Base-by-base conservation (phyloP, 2,797 vertebrate species). In the Trematomus bernacchii region DNA sequence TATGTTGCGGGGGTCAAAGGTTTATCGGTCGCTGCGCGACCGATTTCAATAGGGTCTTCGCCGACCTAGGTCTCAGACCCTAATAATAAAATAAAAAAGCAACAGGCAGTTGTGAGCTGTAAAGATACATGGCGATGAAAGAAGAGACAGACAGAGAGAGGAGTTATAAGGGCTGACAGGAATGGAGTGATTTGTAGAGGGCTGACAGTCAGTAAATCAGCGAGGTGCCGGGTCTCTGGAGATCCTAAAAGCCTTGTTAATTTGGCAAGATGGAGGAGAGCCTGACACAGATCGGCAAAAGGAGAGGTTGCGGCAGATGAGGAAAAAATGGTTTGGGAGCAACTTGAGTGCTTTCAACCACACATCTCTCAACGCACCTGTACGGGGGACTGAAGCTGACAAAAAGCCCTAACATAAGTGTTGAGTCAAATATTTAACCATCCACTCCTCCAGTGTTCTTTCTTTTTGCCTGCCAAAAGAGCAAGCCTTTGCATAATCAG, bases 161-260 rank as follows among this genome's bases (percentile, higher is more conserved):
- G 66, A 85, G 84, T 73, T 87, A 64, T 75, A 82, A 85, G 70
- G 67, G 82, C 75, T 86, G 91, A 88, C 87, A 87, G 79, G 84
- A 80, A 88, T 79, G 77, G 85, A 91, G 85, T 91, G 90, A 93
- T 91, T 84, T 90, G 88, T 85, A 71, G 76, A 67, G 53, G 83
- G 78, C 85, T 86, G 89, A 84, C 80, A 88, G 84, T 84, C 74
- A 0, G 89, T 91, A 90, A 88, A 93, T 91, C 90, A 92, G 83
- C 3, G 71, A 88, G 82, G 85, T 88, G 86, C 78, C 70, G 33
- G 58, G 79, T 91, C 90, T 87, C 89, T 67, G 72, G 85, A 88
- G 87, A 89, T 75, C 73, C 82, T 92, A 89, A 91, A 89, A 92
- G 90, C 87, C 88, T 88, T 89, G 89, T 90, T 94, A 91, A 93